These are phyloP conservation scores for Prinia subflava DNA, from an alignment of 2,113 vertebrate species.

Conservation along the genomic window DNA sequence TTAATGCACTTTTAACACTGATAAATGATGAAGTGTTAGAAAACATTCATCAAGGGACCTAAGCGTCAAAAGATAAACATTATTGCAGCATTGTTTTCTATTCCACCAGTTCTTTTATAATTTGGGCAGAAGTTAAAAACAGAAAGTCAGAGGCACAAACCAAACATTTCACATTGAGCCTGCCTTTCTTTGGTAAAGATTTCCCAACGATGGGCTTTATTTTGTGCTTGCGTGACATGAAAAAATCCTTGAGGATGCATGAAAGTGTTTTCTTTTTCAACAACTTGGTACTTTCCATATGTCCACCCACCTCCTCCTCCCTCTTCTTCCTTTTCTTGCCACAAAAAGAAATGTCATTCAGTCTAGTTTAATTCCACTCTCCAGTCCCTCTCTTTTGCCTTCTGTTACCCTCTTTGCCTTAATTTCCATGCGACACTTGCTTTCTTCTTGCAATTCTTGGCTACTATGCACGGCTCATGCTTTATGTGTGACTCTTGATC, in stretches of 20 bases:
- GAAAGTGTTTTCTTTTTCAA: background rate
- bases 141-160: background rate
- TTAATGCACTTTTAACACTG: slow-evolving; percentile 63
- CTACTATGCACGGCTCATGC: rapidly evolving
- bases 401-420: background rate
- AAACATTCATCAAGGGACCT: slow-evolving; percentile 55
- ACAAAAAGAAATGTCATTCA: background rate
- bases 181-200: background rate
- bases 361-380: background rate
- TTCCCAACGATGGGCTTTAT: background rate
- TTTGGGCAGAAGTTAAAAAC: background rate
- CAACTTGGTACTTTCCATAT: background rate
- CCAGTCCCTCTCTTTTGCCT: background rate
- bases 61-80: slow-evolving; percentile 26
- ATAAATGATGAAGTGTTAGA: slow-evolving; percentile 60
- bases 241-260: background rate
- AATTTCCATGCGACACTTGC: background rate
- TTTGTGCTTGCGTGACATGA: background rate
- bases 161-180: background rate
- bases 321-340: background rate
- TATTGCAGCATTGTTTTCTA: background rate
- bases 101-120: background rate
- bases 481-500: background rate
- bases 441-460: background rate
- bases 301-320: background rate